phyloP scores from a whole-genome alignment of 37 sponge, comb jelly and placozoan genomes.

The Haliclona indistincta region DNA sequence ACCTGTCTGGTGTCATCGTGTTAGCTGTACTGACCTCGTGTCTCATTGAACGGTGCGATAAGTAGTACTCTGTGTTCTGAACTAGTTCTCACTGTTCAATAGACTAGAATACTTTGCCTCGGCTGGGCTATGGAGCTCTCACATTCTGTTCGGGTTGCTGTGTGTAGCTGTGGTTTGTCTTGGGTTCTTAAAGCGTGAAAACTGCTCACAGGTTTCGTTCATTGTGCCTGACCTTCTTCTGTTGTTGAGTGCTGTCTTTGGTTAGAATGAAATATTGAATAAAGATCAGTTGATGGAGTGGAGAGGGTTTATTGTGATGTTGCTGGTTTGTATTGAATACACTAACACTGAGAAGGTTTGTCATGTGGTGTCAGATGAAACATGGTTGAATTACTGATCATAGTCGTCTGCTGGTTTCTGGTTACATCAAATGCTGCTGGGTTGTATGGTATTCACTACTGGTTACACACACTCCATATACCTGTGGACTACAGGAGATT shows the following conservation, averaged over 20 bases:
- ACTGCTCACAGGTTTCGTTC: background rate
- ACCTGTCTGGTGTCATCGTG: background rate
- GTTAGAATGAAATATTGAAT: conserved; percentile 12
- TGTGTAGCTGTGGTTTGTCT: background rate
- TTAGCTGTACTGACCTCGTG: background rate
- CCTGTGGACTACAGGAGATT: conserved; percentile 10
- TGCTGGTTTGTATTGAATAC: conserved; percentile 5
- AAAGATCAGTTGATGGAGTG: conserved; percentile 16
- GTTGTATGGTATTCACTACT: conserved; percentile 13
- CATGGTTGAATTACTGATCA: background rate
- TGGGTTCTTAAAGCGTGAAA: background rate
- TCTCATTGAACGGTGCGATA: background rate
- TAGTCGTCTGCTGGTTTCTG: background rate
- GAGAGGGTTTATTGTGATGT: conserved; percentile 32
- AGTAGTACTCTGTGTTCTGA: background rate
- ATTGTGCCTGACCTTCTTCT: background rate
- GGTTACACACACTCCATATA: conserved; percentile 27
- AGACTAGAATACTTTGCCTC: conserved; percentile 7
- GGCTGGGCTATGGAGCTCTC: background rate
- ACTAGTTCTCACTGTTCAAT: background rate
- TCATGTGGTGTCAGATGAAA: background rate
- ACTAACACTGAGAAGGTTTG: conserved; percentile 10
- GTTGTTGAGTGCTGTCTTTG: background rate
- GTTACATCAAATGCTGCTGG: conserved; percentile 1
- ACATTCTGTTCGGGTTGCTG: background rate